These are phyloP conservation scores for Allobates femoralis DNA, from an alignment of 2,797 vertebrate species.

Conservation along the genomic window DNA sequence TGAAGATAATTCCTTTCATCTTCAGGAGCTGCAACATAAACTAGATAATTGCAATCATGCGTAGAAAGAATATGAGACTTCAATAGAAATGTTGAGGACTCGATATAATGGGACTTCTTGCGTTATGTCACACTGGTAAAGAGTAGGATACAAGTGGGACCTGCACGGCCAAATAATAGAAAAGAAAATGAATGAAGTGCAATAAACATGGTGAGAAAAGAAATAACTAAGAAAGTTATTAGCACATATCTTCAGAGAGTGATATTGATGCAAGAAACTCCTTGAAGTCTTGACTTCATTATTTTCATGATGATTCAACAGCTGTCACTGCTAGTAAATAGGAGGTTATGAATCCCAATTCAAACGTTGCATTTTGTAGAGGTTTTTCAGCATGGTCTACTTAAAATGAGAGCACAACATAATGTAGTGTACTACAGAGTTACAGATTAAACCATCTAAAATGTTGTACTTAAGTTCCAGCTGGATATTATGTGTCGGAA, in stretches of 20 bases:
- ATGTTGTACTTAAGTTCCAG: background rate
- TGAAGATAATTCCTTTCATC: slow-evolving; percentile 63
- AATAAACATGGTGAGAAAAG: background rate
- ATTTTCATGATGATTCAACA: background rate
- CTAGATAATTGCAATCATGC: slow-evolving; percentile 61
- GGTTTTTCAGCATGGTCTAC: background rate
- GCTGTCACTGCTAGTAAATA: background rate
- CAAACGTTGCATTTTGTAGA: background rate
- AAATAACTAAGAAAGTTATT: slow-evolving; percentile 3
- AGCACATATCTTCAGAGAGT: background rate
- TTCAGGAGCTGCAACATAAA: slow-evolving; percentile 58
- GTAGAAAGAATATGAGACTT: slow-evolving; percentile 58
- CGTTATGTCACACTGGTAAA: slow-evolving; percentile 37
- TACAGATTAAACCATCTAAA: background rate
- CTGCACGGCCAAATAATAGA: slow-evolving; percentile 32
- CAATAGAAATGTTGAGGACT: slow-evolving; percentile 42
- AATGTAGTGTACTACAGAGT: background rate
- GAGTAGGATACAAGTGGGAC: slow-evolving; percentile 30
- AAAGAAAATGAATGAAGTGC: slow-evolving; percentile 24
- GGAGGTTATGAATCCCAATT: background rate
- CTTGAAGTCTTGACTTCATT: background rate
- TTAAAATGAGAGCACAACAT: background rate
- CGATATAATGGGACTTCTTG: slow-evolving; percentile 24
- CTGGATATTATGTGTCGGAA: background rate
- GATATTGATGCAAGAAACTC: background rate